Evolutionary conservation across 2,113 vertebrate genomes (phyloP).

Genomic region (Ciconia maguari): DNA sequence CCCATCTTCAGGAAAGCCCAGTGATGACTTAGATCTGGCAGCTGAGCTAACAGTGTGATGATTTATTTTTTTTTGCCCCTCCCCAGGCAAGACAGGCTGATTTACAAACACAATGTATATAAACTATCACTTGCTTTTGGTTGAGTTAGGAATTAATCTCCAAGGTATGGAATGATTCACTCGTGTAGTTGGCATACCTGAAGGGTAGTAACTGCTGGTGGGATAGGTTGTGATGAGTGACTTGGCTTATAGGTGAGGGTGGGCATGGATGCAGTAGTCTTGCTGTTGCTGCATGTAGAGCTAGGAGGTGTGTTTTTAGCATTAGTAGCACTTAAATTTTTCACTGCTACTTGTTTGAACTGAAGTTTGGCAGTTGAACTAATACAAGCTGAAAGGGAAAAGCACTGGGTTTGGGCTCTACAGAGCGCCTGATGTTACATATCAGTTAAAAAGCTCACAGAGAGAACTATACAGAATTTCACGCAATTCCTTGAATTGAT

Average conservation of each 20-base stretch:
- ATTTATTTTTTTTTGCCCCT: too few species aligned
- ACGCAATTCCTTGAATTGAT: background rate
- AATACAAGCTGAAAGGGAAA: background rate
- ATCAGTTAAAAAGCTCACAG: background rate
- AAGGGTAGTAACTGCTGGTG: background rate
- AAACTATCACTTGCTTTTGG: background rate
- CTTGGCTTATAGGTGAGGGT: background rate
- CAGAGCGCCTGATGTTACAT: background rate
- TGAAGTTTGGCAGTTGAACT: background rate
- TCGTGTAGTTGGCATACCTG: background rate
- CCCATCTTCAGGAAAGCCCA: background rate
- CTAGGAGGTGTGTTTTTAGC: background rate
- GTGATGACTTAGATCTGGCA: background rate
- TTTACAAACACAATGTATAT: background rate
- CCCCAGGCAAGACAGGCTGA: background rate
- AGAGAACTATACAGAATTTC: background rate
- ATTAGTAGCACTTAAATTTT: background rate
- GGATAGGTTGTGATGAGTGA: background rate
- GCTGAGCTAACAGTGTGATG: background rate
- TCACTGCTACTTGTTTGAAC: background rate
- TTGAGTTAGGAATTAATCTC: background rate
- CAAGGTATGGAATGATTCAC: background rate
- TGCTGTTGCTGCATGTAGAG: background rate
- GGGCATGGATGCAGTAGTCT: background rate
- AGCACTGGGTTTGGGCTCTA: background rate